Percentiles rank a stretch among this genome's conserved stretches.
phyloP scores from a whole-genome alignment of 2,113 vertebrate species.

The western clawed frog (Xenopus tropicalis) region DNA sequence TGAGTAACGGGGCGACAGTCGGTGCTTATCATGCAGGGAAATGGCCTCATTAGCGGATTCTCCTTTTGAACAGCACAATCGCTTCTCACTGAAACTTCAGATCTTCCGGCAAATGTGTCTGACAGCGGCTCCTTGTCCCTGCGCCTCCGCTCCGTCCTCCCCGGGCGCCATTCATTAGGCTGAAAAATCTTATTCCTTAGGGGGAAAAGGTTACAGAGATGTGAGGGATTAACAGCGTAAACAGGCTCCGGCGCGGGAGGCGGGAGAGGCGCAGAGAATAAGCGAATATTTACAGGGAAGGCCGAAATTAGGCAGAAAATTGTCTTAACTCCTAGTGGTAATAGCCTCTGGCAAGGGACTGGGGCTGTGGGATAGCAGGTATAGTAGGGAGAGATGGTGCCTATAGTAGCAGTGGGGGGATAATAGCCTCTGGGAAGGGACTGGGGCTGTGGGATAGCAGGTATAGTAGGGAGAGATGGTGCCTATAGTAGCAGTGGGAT shows the following conservation, averaged over 20 bases:
- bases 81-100: conserved; percentile 29
- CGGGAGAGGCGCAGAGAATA: neutral
- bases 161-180: conserved; percentile 33
- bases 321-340: conserved; percentile 4
- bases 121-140: conserved; percentile 24
- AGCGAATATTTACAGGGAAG: neutral
- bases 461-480: no score
- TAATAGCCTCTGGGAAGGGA: no score
- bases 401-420: no score
- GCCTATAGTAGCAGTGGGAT: no score
- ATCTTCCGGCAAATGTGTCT: conserved; percentile 26
- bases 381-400: no score
- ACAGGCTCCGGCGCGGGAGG: neutral
- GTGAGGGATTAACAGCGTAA: conserved; percentile 23
- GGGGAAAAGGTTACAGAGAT: conserved; percentile 37
- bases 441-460: no score
- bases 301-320: neutral
- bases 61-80: conserved; percentile 40
- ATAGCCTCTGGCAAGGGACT: no score
- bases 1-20: no score
- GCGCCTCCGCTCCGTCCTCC: conserved; percentile 17
- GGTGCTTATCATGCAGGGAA: neutral
- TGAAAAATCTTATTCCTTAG: conserved; percentile 28
- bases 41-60: conserved; percentile 34
- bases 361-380: no score